Conservation (phyloP, 2,797 vertebrate genomes). For the Neomorphus geoffroyi region DNA sequence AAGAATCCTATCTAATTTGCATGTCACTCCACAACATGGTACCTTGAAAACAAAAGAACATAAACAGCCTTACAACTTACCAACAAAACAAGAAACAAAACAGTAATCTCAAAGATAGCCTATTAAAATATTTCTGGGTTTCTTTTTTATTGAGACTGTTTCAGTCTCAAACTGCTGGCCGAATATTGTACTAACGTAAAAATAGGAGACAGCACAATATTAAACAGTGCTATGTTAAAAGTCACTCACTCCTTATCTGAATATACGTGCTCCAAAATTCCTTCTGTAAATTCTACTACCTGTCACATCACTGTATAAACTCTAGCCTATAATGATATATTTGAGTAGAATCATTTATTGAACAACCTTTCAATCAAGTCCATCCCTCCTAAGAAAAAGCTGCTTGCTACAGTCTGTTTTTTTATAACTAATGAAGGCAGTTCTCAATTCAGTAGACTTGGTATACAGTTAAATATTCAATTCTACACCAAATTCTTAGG, state of each 20-base stretch:
- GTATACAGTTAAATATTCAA: neutral
- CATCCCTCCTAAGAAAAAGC: neutral
- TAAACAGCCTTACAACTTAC: neutral
- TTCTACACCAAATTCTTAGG: neutral
- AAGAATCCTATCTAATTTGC: neutral
- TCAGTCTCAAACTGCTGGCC: neutral
- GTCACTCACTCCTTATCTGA: neutral
- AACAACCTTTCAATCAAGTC: neutral
- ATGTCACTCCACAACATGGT: neutral
- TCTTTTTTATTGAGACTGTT: neutral
- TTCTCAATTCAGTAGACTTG: neutral
- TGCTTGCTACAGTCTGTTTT: neutral
- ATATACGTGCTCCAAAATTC: neutral
- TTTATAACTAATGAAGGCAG: neutral
- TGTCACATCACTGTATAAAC: neutral
- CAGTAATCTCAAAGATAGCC: neutral
- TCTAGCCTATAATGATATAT: neutral
- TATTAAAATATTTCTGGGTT: neutral
- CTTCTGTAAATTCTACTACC: neutral
- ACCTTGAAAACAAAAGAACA: neutral
- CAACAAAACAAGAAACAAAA: neutral
- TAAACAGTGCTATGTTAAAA: neutral
- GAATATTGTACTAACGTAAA: neutral
- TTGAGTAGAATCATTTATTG: neutral
- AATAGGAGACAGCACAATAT: neutral